These are phyloP conservation scores for Metalampra italica DNA, from an alignment of 2,888 invertebrate species.

Conservation along the genomic window DNA sequence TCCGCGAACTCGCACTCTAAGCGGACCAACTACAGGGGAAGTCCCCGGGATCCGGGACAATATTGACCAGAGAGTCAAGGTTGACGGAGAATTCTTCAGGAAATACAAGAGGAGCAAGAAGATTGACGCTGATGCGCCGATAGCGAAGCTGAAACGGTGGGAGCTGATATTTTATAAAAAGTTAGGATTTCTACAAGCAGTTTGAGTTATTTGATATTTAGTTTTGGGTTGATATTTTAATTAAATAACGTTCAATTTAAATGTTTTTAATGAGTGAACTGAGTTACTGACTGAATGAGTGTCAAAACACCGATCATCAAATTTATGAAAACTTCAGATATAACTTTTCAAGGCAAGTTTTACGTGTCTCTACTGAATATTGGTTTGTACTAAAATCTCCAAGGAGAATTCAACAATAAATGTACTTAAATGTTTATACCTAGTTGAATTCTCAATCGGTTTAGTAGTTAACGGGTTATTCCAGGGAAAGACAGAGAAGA, in stretches of 20 bases:
- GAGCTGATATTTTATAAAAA: conserved; percentile 67
- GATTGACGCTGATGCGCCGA: conserved; percentile 55
- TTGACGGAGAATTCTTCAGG: conserved; percentile 62
- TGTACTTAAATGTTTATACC: too few species aligned
- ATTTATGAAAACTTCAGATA: too few species aligned
- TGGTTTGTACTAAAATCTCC: too few species aligned
- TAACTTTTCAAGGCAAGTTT: too few species aligned
- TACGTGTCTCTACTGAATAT: too few species aligned
- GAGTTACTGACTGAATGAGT: too few species aligned
- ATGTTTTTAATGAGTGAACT: too few species aligned
- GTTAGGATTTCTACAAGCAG: conserved; percentile 63
- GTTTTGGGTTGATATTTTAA: neutral
- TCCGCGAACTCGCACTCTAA: conserved; percentile 33
- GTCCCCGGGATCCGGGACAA: conserved; percentile 36
- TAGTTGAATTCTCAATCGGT: too few species aligned
- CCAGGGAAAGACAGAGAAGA: too few species aligned
- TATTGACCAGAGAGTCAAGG: conserved; percentile 59
- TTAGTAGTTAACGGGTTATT: too few species aligned
- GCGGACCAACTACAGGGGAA: conserved; percentile 17
- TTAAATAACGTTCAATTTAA: neutral
- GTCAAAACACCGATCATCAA: too few species aligned
- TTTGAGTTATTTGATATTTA: conserved; percentile 27
- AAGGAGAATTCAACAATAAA: too few species aligned
- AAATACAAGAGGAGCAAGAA: conserved; percentile 58
- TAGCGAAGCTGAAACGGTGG: conserved; percentile 65